These are phyloP conservation scores for Ganaspis sp. DNA, from an alignment of 1,140 invertebrate genomes.

Conservation along the genomic window DNA sequence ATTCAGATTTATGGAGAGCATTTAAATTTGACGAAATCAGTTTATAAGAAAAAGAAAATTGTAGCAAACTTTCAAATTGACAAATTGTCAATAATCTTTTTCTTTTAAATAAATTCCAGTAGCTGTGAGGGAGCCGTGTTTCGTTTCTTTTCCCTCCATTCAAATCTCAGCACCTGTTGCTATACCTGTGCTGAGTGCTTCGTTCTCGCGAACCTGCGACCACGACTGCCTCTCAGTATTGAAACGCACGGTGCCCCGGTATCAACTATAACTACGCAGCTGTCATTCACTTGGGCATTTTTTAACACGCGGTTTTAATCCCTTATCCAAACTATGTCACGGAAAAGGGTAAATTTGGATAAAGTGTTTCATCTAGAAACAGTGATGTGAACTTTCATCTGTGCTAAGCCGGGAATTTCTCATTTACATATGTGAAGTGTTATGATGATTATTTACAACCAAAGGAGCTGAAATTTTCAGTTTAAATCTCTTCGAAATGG, in stretches of 20 bases:
- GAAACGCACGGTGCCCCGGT: constrained; percentile 58
- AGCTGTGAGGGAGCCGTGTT: constrained; percentile 15
- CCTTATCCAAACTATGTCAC: constrained; percentile 16
- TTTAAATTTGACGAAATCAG: too few species aligned
- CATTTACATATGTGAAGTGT: constrained; percentile 45
- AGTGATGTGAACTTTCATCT: constrained; percentile 34
- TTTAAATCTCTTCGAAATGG: constrained; percentile 44
- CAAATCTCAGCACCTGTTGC: constrained; percentile 69
- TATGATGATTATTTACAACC: constrained; percentile 52
- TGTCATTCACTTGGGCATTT: constrained; percentile 32
- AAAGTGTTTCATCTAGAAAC: constrained; percentile 34
- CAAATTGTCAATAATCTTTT: too few species aligned
- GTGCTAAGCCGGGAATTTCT: constrained; percentile 40
- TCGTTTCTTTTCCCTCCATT: constrained; percentile 22
- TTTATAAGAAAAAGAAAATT: too few species aligned
- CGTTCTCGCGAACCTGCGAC: constrained; percentile 41
- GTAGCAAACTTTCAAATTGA: too few species aligned
- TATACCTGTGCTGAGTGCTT: constrained; percentile 40
- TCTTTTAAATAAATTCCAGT: constrained; percentile 23
- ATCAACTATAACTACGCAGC: constrained; percentile 36
- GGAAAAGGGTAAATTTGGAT: constrained; percentile 20
- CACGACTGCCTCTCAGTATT: constrained; percentile 44
- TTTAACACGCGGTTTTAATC: constrained; percentile 26
- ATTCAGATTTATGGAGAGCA: too few species aligned
- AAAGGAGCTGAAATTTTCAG: constrained; percentile 51